Conservation (phyloP, 2,888 invertebrate species). For the Cantharis lateralis region DNA sequence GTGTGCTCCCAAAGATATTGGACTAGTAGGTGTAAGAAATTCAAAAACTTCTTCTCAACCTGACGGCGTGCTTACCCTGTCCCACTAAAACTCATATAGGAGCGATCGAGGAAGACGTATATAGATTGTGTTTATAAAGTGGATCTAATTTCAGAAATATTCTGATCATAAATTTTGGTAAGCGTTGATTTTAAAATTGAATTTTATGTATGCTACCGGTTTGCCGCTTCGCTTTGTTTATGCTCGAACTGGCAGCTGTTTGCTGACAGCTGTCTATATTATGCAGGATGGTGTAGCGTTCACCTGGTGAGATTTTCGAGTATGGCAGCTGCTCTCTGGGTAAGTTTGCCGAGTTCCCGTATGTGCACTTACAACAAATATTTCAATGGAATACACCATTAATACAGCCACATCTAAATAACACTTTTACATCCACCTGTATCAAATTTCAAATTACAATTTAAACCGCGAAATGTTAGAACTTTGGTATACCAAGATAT, state of each 20-base stretch:
- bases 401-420: neutral
- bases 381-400: neutral
- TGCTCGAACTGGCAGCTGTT: conserved; percentile 22
- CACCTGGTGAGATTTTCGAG: conserved; percentile 11
- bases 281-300: conserved; percentile 20
- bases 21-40: conserved; percentile 17
- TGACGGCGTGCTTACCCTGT: neutral
- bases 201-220: neutral
- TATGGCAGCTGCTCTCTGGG: neutral
- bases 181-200: neutral
- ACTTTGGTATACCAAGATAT: neutral
- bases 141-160: neutral
- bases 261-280: conserved; percentile 24
- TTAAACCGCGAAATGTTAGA: neutral
- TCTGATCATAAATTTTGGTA: neutral
- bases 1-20: conserved; percentile 14
- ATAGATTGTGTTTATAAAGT: neutral
- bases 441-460: neutral
- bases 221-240: conserved; percentile 10
- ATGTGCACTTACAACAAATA: neutral
- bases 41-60: neutral
- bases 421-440: neutral
- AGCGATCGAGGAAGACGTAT: neutral
- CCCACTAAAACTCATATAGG: neutral
- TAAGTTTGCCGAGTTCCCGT: neutral